Evolutionary conservation across 2,113 vertebrate species (phyloP).

Genomic region (Fulica atra): DNA sequence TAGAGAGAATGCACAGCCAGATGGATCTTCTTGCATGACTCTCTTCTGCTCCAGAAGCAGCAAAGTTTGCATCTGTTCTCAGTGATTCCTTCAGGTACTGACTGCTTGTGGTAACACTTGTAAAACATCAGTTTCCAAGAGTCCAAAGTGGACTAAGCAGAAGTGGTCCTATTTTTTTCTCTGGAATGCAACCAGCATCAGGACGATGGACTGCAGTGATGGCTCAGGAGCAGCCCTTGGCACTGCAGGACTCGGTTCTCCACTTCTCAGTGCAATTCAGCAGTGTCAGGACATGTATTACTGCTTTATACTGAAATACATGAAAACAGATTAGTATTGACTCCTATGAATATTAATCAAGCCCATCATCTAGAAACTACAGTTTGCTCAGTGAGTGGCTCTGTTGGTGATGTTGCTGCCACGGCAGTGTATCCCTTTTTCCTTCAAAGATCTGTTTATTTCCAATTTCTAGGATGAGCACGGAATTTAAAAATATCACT

Average conservation of each 20-base stretch:
- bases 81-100: neutral
- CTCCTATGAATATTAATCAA: neutral
- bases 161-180: neutral
- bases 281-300: neutral
- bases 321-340: neutral
- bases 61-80: neutral
- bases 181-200: neutral
- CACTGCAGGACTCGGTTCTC: fast-evolving
- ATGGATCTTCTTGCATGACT: neutral
- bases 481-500: neutral
- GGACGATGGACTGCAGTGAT: fast-evolving
- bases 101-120: neutral
- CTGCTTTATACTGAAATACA: neutral
- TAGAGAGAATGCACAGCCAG: neutral
- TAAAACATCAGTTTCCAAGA: neutral
- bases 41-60: neutral
- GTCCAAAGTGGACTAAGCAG: neutral
- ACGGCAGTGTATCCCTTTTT: neutral
- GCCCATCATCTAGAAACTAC: neutral
- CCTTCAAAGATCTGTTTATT: neutral
- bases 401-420: neutral
- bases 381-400: neutral
- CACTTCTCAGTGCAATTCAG: neutral
- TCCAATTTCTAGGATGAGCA: neutral
- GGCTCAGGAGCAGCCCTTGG: neutral